Evolutionary conservation across 2,888 invertebrate genomes (phyloP).

Genomic region (Villa cingulata): DNA sequence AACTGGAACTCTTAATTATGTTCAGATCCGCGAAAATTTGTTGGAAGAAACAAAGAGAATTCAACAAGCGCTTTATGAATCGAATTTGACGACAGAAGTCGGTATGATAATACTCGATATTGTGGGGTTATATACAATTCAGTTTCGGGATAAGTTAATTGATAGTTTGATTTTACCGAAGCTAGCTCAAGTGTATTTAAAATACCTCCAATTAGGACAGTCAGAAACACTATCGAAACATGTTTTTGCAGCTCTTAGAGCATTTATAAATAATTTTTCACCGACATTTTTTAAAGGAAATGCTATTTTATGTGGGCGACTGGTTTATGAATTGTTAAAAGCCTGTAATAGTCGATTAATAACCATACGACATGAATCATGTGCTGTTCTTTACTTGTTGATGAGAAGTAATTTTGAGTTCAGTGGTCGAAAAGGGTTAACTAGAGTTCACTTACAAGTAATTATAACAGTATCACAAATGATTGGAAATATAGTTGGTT

Average conservation of each 20-base stretch:
- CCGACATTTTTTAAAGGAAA: constrained; percentile 74
- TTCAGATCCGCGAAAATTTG: constrained; percentile 31
- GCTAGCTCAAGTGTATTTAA: constrained; percentile 72
- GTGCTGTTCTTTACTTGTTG: constrained; percentile 77
- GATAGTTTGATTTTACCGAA: constrained; percentile 67
- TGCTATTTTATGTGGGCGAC: constrained; percentile 63
- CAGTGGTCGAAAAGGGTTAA: constrained; percentile 66
- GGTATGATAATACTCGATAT: constrained; percentile 80
- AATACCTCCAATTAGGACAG: constrained; percentile 77
- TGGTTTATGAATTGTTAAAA: constrained; percentile 65
- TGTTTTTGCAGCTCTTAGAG: constrained; percentile 79
- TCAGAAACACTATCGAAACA: constrained; percentile 83
- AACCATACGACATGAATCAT: constrained; percentile 77
- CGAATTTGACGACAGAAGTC: constrained; percentile 77
- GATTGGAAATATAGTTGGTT: constrained; percentile 75
- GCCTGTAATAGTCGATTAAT: constrained; percentile 78
- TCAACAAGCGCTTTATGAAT: constrained; percentile 56
- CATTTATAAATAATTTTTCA: constrained; percentile 84
- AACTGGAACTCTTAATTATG: constrained; percentile 30
- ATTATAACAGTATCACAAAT: constrained; percentile 92
- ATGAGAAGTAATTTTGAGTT: constrained; percentile 93
- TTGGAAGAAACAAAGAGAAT: constrained; percentile 44
- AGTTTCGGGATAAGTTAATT: constrained; percentile 46
- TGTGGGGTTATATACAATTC: constrained; percentile 69
- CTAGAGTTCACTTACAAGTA: constrained; percentile 82